Evolutionary conservation across 1,140 invertebrate species (phyloP).

Genomic region (Aphis craccivora): DNA sequence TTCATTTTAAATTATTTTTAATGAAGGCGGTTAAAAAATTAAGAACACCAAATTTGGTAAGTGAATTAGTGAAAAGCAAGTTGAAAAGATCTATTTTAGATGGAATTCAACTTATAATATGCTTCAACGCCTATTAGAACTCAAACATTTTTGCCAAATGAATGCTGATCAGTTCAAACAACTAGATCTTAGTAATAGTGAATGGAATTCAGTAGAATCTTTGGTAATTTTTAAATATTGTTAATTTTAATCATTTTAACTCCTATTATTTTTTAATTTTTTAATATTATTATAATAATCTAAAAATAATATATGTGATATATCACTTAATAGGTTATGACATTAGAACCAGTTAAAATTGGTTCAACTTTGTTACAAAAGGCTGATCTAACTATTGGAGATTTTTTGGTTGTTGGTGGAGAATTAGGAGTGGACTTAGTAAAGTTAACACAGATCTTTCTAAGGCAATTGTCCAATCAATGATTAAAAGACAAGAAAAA

Average conservation of each 20-base stretch:
- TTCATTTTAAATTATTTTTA: too few species aligned
- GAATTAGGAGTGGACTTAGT: background rate
- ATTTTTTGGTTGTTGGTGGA: constrained; percentile 1
- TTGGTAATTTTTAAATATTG: background rate
- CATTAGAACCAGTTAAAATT: background rate
- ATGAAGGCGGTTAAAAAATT: background rate
- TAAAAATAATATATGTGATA: background rate
- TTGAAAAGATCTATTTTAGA: background rate
- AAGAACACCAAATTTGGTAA: background rate
- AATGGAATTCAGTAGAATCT: background rate
- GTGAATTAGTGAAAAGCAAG: background rate
- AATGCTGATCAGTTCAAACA: background rate
- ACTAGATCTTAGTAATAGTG: background rate
- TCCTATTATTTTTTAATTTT: background rate
- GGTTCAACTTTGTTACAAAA: too few species aligned
- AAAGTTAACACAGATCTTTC: background rate
- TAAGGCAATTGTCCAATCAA: too few species aligned
- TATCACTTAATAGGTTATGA: background rate
- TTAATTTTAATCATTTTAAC: background rate
- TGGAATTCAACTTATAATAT: background rate
- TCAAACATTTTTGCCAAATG: background rate
- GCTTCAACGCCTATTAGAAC: background rate
- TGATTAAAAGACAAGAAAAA: too few species aligned
- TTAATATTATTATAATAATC: background rate
- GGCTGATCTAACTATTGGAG: background rate